Conservation (phyloP, 2,888 invertebrate species). For the Euzetes globulus region DNA sequence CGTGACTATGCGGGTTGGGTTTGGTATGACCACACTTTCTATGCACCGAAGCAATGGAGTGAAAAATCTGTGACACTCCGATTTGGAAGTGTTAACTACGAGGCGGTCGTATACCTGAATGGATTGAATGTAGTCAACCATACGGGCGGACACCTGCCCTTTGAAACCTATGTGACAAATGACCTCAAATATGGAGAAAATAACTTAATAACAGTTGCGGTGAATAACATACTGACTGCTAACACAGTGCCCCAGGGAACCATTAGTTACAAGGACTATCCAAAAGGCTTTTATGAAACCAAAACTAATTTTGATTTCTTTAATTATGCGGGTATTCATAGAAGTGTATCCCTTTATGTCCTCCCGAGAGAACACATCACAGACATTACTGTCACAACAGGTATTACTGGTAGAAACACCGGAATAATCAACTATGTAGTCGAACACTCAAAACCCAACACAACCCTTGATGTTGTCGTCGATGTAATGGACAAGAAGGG, state of each 20-base stretch:
- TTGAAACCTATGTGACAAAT: conserved; percentile 72
- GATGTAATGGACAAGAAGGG: conserved; percentile 34
- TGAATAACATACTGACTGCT: conserved; percentile 52
- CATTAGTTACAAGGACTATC: conserved; percentile 50
- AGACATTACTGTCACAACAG: conserved; percentile 41
- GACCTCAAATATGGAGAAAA: conserved; percentile 48
- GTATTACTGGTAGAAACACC: not conserved
- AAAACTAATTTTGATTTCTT: conserved; percentile 89
- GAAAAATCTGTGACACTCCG: conserved; percentile 62
- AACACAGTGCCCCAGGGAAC: conserved; percentile 51
- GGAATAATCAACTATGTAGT: conserved; percentile 27
- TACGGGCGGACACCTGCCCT: conserved; percentile 91
- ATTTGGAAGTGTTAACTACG: conserved; percentile 87
- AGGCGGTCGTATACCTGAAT: conserved; percentile 85
- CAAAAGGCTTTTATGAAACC: conserved; percentile 59
- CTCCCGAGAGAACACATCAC: conserved; percentile 40
- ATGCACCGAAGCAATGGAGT: conserved; percentile 78
- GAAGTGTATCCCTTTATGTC: conserved; percentile 79
- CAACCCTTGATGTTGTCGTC: conserved; percentile 19
- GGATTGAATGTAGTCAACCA: conserved; percentile 70
- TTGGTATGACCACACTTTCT: conserved; percentile 90
- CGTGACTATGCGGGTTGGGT: conserved; percentile 91
- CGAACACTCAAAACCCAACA: conserved; percentile 34
- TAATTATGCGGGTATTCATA: conserved; percentile 94
- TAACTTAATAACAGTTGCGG: conserved; percentile 49